Evolutionary conservation across 2,888 invertebrate species (phyloP).

Genomic region (Caenorhabditis japonica): DNA sequence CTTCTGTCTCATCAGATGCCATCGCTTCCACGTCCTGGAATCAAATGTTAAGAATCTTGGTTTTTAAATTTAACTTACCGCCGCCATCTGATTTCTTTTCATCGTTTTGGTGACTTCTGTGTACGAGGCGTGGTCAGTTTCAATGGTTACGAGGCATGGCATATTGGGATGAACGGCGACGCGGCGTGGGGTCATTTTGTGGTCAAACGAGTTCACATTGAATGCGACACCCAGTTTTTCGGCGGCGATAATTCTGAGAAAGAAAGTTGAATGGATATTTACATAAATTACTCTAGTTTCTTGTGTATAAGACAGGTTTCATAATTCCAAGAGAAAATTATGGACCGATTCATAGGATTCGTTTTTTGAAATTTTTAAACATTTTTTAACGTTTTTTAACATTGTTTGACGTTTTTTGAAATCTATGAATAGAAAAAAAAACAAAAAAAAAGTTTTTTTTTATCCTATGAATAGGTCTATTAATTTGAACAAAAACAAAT

Average conservation of each 20-base stretch:
- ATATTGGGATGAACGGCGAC: slow-evolving; percentile 91
- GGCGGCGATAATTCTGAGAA: slow-evolving; percentile 87
- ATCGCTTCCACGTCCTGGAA: slow-evolving; percentile 92
- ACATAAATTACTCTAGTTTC: no score
- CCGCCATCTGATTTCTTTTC: slow-evolving; percentile 94
- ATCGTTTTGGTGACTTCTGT: slow-evolving; percentile 95
- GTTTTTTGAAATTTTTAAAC: no score
- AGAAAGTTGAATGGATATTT: neutral
- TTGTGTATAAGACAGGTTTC: no score
- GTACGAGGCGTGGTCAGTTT: slow-evolving; percentile 98
- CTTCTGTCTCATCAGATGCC: slow-evolving; percentile 89
- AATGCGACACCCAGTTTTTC: slow-evolving; percentile 98
- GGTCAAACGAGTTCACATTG: slow-evolving; percentile 89
- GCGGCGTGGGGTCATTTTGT: slow-evolving; percentile 90
- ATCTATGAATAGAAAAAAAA: no score
- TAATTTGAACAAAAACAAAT: no score
- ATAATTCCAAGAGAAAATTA: no score
- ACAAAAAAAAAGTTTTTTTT: no score
- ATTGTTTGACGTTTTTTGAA: no score
- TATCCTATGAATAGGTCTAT: no score
- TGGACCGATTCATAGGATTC: no score
- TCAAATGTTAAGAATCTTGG: neutral
- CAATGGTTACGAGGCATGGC: slow-evolving; percentile 89
- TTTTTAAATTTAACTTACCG: slow-evolving; percentile 78
- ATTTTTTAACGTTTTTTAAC: no score